phyloP scores from a whole-genome alignment of 1,140 invertebrate genomes.

The Himalopsyche phryganea region DNA sequence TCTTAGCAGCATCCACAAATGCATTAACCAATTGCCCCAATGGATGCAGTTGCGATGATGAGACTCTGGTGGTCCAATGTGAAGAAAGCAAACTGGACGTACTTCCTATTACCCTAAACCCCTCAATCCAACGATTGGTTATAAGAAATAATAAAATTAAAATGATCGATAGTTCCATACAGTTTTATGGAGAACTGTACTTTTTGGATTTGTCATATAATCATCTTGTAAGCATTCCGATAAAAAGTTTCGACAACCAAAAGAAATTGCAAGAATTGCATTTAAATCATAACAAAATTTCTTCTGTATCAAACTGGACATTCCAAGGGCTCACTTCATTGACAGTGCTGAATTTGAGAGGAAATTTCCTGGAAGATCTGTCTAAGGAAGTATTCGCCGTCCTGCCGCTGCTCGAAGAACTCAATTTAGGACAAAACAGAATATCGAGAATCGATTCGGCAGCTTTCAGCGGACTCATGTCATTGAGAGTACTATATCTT shows the following conservation, averaged over 20 bases:
- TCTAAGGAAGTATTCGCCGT: slow-evolving; percentile 71
- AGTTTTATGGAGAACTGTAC: slow-evolving; percentile 79
- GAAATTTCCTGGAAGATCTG: slow-evolving; percentile 78
- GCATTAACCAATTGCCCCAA: slow-evolving; percentile 66
- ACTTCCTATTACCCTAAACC: slow-evolving; percentile 87
- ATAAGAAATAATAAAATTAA: slow-evolving; percentile 83
- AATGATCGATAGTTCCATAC: slow-evolving; percentile 79
- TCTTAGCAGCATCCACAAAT: slow-evolving; percentile 38
- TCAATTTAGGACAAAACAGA: slow-evolving; percentile 84
- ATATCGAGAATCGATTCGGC: slow-evolving; percentile 74
- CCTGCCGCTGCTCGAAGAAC: slow-evolving; percentile 72
- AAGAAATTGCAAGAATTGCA: slow-evolving; percentile 77
- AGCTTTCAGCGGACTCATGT: slow-evolving; percentile 73
- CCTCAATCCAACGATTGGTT: slow-evolving; percentile 77
- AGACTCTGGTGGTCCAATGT: slow-evolving; percentile 82
- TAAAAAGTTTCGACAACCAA: slow-evolving; percentile 73
- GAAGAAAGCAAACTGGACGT: slow-evolving; percentile 81
- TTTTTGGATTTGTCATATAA: slow-evolving; percentile 83
- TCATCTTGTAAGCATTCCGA: slow-evolving; percentile 73
- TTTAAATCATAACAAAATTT: slow-evolving; percentile 81
- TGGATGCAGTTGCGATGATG: slow-evolving; percentile 82
- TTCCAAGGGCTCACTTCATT: slow-evolving; percentile 75
- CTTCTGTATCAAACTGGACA: slow-evolving; percentile 70
- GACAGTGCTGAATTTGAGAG: slow-evolving; percentile 74
- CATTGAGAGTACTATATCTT: slow-evolving; percentile 74